Conservation (phyloP, 2,113 vertebrate species). For the Patagioenas fasciata region DNA sequence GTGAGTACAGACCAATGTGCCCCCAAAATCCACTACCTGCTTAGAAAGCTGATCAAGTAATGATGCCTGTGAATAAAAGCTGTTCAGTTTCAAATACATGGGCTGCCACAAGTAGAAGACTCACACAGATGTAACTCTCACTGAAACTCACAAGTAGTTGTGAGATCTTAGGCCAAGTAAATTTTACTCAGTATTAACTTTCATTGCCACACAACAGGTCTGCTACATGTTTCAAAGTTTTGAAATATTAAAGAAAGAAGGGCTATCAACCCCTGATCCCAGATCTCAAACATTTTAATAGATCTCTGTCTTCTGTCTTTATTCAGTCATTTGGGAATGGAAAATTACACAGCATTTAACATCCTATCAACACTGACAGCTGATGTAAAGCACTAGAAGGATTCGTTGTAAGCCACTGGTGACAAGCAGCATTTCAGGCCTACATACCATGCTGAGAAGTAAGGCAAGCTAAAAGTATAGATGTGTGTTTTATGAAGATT, state of each 20-base stretch:
- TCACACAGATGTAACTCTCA: neutral
- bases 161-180: neutral
- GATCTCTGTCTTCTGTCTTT: neutral
- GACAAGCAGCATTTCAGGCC: neutral
- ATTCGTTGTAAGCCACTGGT: neutral
- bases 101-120: neutral
- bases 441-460: neutral
- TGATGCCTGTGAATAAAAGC: neutral
- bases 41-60: neutral
- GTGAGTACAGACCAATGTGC: neutral
- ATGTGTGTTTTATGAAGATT: neutral
- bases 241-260: neutral
- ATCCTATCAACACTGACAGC: neutral
- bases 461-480: neutral
- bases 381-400: neutral
- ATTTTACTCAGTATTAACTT: neutral
- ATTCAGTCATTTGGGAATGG: neutral
- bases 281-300: neutral
- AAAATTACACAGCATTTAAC: neutral
- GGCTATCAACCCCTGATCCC: neutral
- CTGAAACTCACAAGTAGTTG: neutral
- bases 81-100: neutral
- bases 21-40: neutral
- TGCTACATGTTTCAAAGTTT: neutral
- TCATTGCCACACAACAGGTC: neutral